A percentile compares a stretch with the other conserved stretches of the same genome.
Conservation (phyloP, 2,113 vertebrate genomes). For the Nothobranchius kuhntae region DNA sequence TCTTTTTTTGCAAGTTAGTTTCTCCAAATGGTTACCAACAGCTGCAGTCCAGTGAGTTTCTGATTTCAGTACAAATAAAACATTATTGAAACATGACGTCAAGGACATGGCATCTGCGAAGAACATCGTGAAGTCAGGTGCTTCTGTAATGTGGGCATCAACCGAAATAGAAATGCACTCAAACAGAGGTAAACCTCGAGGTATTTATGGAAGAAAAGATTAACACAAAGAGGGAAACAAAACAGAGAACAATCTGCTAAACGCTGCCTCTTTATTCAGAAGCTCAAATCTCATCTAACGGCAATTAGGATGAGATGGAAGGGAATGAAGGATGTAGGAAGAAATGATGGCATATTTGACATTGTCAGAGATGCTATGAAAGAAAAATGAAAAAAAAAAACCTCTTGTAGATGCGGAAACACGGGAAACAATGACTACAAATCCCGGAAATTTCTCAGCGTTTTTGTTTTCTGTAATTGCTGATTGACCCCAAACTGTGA, state of each 20-base stretch:
- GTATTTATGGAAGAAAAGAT: conserved; percentile 14
- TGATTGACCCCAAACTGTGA: not conserved
- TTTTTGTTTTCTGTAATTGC: conserved; percentile 1
- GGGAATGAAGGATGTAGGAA: conserved; percentile 6
- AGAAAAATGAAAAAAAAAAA: conserved; percentile 2
- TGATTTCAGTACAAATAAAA: conserved; percentile 4
- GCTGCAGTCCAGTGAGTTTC: conserved; percentile 1
- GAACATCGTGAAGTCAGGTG: not conserved
- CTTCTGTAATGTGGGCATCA: conserved; percentile 35
- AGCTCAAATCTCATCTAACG: conserved; percentile 46
- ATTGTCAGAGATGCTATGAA: conserved; percentile 4
- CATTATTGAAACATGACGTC: conserved; percentile 5
- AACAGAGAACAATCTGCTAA: conserved; percentile 18
- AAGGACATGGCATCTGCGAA: conserved; percentile 7
- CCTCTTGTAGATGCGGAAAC: not conserved
- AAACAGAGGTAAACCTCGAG: conserved; percentile 21
- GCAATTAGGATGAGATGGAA: conserved; percentile 23
- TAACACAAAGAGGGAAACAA: conserved; percentile 14
- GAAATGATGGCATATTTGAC: conserved; percentile 20
- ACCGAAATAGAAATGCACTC: conserved; percentile 14
- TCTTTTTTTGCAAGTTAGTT: too few species aligned
- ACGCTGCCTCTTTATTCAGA: conserved; percentile 21
- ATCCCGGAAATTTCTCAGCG: not conserved
- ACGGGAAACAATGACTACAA: conserved; percentile 1
- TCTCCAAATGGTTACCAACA: too few species aligned